Percentiles rank a stretch among this genome's conserved stretches.
These are phyloP conservation scores for Zophobas atratus DNA, from an alignment of 1,140 invertebrate species.

Conservation along the genomic window DNA sequence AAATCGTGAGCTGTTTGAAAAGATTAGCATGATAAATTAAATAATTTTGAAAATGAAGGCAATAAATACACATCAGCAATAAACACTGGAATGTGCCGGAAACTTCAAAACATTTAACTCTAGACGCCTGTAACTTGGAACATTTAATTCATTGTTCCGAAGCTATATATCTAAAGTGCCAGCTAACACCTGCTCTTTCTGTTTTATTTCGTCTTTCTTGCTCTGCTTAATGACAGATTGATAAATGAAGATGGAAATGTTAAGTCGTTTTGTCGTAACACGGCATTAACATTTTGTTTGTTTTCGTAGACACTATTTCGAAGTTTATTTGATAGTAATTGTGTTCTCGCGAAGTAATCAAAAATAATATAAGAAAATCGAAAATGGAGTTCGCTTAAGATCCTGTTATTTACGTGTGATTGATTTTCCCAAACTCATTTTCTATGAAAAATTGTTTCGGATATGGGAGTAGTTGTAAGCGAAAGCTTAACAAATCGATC, in stretches of 20 bases:
- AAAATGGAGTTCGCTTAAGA: conserved; percentile 29
- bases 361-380: conserved; percentile 20
- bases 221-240: conserved; percentile 3
- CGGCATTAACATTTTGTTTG: neutral
- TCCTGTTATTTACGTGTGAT: conserved; percentile 29
- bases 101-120: neutral
- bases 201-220: neutral
- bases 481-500: conserved; percentile 33
- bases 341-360: conserved; percentile 1
- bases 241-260: conserved; percentile 6
- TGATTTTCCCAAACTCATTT: conserved; percentile 35
- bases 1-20: neutral
- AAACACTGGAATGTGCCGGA: neutral
- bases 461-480: conserved; percentile 27
- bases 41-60: neutral
- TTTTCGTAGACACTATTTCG: neutral
- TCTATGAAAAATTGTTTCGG: conserved; percentile 38
- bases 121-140: neutral
- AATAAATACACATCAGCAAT: neutral
- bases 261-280: conserved; percentile 1
- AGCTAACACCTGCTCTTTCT: conserved; percentile 7
- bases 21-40: conserved; percentile 10
- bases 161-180: neutral
- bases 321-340: conserved; percentile 1
- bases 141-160: conserved; percentile 5